Evolutionary conservation across 2,113 vertebrate genomes (phyloP).

Genomic region (Chlamydotis undulata): DNA sequence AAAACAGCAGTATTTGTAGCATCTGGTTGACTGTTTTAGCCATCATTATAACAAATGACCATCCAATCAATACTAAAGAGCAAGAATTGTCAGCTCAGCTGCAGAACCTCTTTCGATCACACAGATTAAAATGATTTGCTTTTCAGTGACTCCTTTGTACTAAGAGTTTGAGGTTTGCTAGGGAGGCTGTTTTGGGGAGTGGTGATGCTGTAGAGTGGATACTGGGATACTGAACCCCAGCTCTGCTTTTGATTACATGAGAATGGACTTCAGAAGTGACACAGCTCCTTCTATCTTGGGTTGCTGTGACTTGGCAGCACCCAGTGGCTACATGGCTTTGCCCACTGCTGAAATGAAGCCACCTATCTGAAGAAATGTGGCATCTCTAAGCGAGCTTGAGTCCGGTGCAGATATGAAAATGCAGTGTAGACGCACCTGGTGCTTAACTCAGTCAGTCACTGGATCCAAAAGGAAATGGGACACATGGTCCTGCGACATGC

Average conservation of each 20-base stretch:
- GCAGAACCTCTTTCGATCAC: not conserved
- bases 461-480: not conserved
- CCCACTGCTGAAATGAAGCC: not conserved
- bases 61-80: not conserved
- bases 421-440: accelerated
- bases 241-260: not conserved
- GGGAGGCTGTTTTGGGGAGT: not conserved
- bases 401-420: not conserved
- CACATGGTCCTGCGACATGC: accelerated
- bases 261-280: not conserved
- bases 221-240: not conserved
- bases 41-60: not conserved
- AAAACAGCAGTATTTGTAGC: not conserved
- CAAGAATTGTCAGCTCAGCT: not conserved
- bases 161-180: not conserved
- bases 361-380: accelerated
- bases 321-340: not conserved
- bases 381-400: not conserved
- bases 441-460: not conserved
- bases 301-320: not conserved
- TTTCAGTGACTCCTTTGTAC: not conserved
- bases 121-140: not conserved
- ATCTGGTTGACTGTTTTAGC: not conserved
- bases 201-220: not conserved
- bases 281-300: not conserved